A percentile compares a stretch with the other conserved stretches of the same genome.
Conservation (phyloP, 2,113 vertebrate genomes). For the Urocitellus parryii region DNA sequence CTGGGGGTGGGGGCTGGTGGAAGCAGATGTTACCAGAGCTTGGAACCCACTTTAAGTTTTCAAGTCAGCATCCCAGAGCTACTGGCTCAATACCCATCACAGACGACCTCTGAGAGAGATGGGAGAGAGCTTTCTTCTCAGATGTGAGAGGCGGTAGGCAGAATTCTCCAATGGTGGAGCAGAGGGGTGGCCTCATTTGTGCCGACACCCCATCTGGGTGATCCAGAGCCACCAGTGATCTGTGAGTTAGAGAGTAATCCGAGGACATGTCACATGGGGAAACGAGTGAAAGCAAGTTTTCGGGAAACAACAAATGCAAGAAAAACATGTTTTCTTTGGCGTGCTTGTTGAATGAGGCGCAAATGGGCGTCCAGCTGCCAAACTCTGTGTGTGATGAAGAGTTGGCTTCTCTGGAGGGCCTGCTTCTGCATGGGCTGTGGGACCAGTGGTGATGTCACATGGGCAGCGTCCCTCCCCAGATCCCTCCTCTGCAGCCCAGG, state of each 20-base stretch:
- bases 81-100: neutral
- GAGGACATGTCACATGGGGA: conserved; percentile 78
- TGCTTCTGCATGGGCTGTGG: neutral
- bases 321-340: conserved; percentile 84
- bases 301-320: conserved; percentile 78
- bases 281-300: conserved; percentile 71
- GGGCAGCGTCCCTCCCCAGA: neutral
- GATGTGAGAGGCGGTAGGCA: neutral
- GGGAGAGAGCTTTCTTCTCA: neutral
- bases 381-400: conserved; percentile 62
- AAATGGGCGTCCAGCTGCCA: neutral
- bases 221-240: neutral
- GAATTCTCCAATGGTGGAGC: neutral
- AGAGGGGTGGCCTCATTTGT: neutral
- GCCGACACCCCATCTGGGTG: neutral
- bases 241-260: conserved; percentile 60
- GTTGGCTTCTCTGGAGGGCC: neutral
- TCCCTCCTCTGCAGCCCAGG: neutral
- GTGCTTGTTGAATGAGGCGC: conserved; percentile 28
- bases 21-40: neutral
- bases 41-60: neutral
- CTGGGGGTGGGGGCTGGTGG: neutral
- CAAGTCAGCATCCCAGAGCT: neutral
- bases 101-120: neutral
- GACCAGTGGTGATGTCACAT: neutral